phyloP scores from a whole-genome alignment of 2,113 vertebrate genomes.

The Ctenodactylus gundi region DNA sequence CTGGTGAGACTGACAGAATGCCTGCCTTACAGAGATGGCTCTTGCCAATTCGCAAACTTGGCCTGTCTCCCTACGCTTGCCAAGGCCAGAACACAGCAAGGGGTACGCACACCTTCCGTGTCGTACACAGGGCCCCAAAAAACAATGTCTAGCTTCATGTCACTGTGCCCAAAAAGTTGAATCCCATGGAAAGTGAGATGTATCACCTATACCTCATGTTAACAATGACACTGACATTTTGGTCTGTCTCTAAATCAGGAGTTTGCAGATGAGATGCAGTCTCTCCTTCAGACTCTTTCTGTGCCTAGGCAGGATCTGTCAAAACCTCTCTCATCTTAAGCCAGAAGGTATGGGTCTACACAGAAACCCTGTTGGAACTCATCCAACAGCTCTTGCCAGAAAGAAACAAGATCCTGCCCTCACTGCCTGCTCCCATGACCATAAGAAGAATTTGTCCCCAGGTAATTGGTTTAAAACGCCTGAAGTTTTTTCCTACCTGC shows the following conservation, averaged over 20 bases:
- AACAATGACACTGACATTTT: not conserved
- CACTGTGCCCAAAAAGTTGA: not conserved
- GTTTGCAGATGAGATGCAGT: not conserved
- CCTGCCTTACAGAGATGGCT: not conserved
- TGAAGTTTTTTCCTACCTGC: not conserved
- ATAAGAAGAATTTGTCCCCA: not conserved
- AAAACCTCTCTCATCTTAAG: not conserved
- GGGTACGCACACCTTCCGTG: not conserved
- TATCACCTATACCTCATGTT: not conserved
- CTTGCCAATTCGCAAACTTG: not conserved
- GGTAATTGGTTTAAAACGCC: not conserved
- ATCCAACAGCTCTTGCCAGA: not conserved
- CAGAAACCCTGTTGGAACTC: no score
- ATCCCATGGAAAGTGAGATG: fast-evolving
- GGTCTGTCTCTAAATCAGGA: not conserved
- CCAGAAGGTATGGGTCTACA: no score
- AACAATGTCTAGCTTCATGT: not conserved
- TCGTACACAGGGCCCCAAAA: not conserved
- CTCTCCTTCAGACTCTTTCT: not conserved
- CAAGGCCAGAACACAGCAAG: not conserved
- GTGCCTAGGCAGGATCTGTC: not conserved
- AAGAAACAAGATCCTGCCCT: not conserved
- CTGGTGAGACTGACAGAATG: not conserved
- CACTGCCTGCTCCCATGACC: not conserved
- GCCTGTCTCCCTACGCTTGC: not conserved